Base-by-base conservation (phyloP, 2,797 vertebrate species). In the Eulemur albifrons region DNA sequence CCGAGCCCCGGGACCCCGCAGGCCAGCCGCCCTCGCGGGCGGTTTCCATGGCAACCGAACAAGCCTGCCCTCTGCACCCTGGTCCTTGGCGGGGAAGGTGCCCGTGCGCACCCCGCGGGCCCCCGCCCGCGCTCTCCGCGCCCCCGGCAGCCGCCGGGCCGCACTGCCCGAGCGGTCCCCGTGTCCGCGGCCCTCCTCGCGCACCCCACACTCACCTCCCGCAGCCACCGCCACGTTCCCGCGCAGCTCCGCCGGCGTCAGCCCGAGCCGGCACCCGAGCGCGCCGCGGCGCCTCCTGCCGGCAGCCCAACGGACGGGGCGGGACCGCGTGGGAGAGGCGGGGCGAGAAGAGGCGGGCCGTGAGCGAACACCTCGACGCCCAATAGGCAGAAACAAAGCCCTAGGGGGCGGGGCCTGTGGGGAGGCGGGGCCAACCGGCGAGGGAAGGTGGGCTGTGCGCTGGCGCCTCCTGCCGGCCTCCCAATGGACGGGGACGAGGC, bases 251-350 rank as follows among this genome's bases (percentile, higher is more conserved):
- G 83, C 82, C 48, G 79, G 95, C 40, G 90, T 83, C 32, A 30
- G 79, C 95, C 57, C 0, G 75, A 87, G 90, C 77, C 43, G 13
- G 32, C 65, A 52, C 40, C 25, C 14, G 81, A 82, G 52, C 79
- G 40, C 87, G 92, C 97, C 10, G 80, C 69, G 32, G 94, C 91
- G 94, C 97, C 96, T 96, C 97, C 97, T 96, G 94, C 89, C 92
- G 92, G 54, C 77, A n/a, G 25, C n/a, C 32, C 6, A 0, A 69
- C 45, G 10, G 2, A 8, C 1, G 57, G 59, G 84, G 61, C 32
- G 80, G 69, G 35, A 75, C 32, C 30, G 67, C 18, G 20, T 35
- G 35, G 67, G 67, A n/a, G 32, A 7, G 63, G 48, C 0, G 25
- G 14, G 77, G 63, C 85, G 7, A 32, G 50, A 27, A 61, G 72